Conservation (phyloP, 2,113 vertebrate species). For the Ptyas mucosa region DNA sequence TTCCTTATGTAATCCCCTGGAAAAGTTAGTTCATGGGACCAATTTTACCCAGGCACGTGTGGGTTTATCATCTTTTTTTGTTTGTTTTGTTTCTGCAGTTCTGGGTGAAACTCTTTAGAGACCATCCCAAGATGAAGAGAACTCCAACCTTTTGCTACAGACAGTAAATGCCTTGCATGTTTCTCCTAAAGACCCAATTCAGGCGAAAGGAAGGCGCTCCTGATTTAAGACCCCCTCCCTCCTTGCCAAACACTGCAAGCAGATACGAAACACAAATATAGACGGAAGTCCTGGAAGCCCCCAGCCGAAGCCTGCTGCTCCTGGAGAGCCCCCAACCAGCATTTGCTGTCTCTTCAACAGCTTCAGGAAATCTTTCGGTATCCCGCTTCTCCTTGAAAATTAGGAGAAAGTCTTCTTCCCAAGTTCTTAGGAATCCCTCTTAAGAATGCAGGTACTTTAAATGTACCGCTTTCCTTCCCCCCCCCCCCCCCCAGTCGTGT, state of each 20-base stretch:
- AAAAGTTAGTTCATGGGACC: conserved; percentile 50
- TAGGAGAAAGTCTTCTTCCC: neutral
- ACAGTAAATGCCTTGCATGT: neutral
- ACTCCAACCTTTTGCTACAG: fast-evolving
- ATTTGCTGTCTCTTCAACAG: fast-evolving
- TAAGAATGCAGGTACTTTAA: neutral
- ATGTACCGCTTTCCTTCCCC: neutral
- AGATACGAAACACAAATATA: neutral
- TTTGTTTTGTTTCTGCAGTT: neutral
- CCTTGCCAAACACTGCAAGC: neutral
- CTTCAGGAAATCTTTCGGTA: fast-evolving
- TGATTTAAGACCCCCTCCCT: neutral
- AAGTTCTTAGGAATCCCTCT: neutral
- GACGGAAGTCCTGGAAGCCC: neutral
- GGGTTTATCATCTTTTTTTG: conserved; percentile 30
- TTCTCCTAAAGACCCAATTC: neutral
- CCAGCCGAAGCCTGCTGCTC: too few relatives aligned
- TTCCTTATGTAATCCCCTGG: conserved; percentile 70
- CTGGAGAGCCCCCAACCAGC: neutral
- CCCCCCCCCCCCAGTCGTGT: too few relatives aligned
- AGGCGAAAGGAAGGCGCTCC: neutral
- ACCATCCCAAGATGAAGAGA: neutral
- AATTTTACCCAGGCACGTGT: conserved; percentile 55
- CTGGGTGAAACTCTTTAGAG: neutral
- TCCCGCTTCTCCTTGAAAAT: fast-evolving